Base-by-base conservation (phyloP, 2,113 vertebrate species). In the Lagopus muta region DNA sequence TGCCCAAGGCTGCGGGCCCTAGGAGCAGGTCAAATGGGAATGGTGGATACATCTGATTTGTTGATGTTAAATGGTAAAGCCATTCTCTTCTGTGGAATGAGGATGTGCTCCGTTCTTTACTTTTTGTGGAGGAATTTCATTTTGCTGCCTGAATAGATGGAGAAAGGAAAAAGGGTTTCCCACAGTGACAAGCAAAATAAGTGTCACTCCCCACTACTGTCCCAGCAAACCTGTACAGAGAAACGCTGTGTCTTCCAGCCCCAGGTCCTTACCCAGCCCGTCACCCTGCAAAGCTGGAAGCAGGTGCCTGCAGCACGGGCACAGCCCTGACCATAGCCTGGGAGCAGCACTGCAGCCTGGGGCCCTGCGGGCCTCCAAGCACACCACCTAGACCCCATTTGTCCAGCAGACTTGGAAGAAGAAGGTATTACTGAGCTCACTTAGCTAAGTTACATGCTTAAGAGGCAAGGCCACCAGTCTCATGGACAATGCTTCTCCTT, bases 101-200 rank as follows among this genome's bases (percentile, higher is more conserved):
- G 54, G 52, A 76, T 19, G 69, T 52, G 52, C 69, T 96, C 45
- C 11, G 6, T 8, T 83, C 69, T 86, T 57, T 97, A 98, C 65
- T 98, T 98, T 92, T 98, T 98, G 85, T 98, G 98, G 42, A 98
- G 98, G 91, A 98, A 98, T 94, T 98, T 98, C 98, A 98, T 98
- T 95, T 98, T 98, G 90, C 96, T 98, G 58, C 98, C 98, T 98
- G 89, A 43, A 93, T 79, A 92, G 81, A 94, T 6, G 45, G 80
- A 96, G 82, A 32, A 65, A 93, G 78, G 65, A 45, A 82, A 94
- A 58, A 3, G 12, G n/a, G 18, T 13, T 90, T 47, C 18, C 17
- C 14, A 18, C 13, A 88, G 78, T 1, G 24, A 71, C 25, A 66
- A 28, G 20, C 45, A 70, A 76, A 76, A 38, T 45, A 57, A 54